These are phyloP conservation scores for Trachelus stipa DNA, from an alignment of 2,888 invertebrate species.

Conservation along the genomic window DNA sequence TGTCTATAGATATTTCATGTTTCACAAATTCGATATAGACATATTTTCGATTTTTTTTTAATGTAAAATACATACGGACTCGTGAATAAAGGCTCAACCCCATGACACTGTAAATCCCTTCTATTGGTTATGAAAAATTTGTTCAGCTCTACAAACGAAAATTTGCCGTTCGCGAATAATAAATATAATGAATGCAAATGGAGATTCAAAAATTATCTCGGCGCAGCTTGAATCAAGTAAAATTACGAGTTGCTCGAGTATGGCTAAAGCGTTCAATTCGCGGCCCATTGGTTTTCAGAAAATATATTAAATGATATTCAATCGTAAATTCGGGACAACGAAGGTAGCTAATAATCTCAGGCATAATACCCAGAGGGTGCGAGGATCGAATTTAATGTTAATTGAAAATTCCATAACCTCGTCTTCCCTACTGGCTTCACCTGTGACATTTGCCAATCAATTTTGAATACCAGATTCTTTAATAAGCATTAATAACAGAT, in stretches of 20 bases:
- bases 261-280: slow-evolving; percentile 38
- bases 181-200: slow-evolving; percentile 52
- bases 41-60: no score
- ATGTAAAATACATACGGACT: no score
- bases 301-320: slow-evolving; percentile 56
- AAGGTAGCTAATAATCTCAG: slow-evolving; percentile 47
- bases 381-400: no score
- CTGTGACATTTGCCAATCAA: no score
- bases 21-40: no score
- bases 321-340: slow-evolving; percentile 42
- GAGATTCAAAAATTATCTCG: slow-evolving; percentile 39
- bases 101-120: no score
- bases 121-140: slow-evolving; percentile 22
- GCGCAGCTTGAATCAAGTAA: slow-evolving; percentile 17
- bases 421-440: no score
- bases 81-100: no score
- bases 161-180: slow-evolving; percentile 39
- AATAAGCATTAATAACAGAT: no score
- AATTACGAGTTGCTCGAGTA: slow-evolving; percentile 35
- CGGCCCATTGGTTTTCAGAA: slow-evolving; percentile 42
- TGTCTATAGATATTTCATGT: no score
- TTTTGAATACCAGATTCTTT: no score
- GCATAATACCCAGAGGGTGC: slow-evolving; percentile 34
- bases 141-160: slow-evolving; percentile 13
- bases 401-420: no score